Percentiles rank a stretch among this genome's conserved stretches.
Conservation (phyloP, 2,888 invertebrate genomes). For the Epinotia demarniana region DNA sequence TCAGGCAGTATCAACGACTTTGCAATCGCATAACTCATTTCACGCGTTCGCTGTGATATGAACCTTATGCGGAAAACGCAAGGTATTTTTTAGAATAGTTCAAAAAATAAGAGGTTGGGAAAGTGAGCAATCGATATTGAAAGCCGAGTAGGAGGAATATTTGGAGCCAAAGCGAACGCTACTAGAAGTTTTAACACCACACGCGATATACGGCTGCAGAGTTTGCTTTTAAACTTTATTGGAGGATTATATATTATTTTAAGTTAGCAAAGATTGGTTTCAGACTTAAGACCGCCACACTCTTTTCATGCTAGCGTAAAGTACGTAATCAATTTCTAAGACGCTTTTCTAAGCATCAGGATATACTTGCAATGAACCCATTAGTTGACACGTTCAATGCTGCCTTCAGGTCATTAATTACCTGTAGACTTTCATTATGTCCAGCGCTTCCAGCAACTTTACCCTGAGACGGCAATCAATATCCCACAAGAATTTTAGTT, state of each 20-base stretch:
- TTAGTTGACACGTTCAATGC: background rate
- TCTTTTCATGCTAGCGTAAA: background rate
- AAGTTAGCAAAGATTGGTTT: background rate
- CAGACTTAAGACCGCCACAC: background rate
- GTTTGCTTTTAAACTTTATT: slow-evolving; percentile 27
- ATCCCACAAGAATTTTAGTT: no score
- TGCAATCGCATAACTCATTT: background rate
- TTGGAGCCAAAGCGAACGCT: slow-evolving; percentile 59
- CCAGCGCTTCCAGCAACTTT: no score
- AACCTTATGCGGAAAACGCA: background rate
- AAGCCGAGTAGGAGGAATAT: slow-evolving; percentile 58
- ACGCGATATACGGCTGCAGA: slow-evolving; percentile 25
- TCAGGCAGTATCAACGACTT: slow-evolving; percentile 57
- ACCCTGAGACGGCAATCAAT: no score
- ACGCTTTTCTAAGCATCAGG: background rate
- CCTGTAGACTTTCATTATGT: no score
- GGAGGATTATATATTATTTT: slow-evolving; percentile 21
- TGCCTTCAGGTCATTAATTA: no score
- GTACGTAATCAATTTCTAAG: background rate
- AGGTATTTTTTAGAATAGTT: background rate
- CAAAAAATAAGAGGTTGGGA: background rate
- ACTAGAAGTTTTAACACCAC: slow-evolving; percentile 33
- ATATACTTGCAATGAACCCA: no score
- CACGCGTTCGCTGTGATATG: background rate
- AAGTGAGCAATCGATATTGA: slow-evolving; percentile 52